Evolutionary conservation across 2,888 invertebrate species (phyloP).

Genomic region (Quadroppia sp.): DNA sequence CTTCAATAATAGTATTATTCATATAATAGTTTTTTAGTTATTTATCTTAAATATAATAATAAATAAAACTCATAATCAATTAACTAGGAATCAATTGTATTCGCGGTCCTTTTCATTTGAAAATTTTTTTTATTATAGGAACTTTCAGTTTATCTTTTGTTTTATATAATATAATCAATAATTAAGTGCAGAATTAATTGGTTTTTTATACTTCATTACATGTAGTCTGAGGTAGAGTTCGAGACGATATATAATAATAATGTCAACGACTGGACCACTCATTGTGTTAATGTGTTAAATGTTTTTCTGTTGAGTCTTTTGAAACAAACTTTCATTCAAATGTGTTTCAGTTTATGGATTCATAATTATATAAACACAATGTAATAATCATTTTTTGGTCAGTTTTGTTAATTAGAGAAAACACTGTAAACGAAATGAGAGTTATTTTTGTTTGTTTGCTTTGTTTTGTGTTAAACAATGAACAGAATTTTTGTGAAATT

Average conservation of each 20-base stretch:
- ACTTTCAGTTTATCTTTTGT: slow-evolving; percentile 26
- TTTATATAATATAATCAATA: slow-evolving; percentile 10
- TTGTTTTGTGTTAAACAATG: neutral
- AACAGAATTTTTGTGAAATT: neutral
- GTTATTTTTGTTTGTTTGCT: neutral
- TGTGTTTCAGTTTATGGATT: neutral
- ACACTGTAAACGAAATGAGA: neutral
- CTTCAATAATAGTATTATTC: neutral
- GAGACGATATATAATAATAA: slow-evolving; percentile 21
- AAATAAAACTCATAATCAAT: slow-evolving; percentile 20
- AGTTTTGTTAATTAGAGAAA: neutral
- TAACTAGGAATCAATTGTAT: slow-evolving; percentile 31
- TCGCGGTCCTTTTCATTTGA: slow-evolving; percentile 26
- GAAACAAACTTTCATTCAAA: neutral
- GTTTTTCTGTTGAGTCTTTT: neutral
- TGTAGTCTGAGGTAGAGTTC: slow-evolving; percentile 34
- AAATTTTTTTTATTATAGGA: slow-evolving; percentile 32
- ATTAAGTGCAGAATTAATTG: slow-evolving; percentile 21
- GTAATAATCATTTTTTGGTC: neutral
- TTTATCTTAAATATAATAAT: neutral
- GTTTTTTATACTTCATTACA: slow-evolving; percentile 10
- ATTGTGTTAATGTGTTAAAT: neutral
- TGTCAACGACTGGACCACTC: slow-evolving; percentile 26
- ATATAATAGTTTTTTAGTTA: neutral
- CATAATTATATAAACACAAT: slow-evolving; percentile 29